Percentiles rank a stretch among this genome's conserved stretches.
These are phyloP conservation scores for Heliocidaris tuberculata DNA, from an alignment of 35 echinoderm and acorn worm species.

Conservation along the genomic window DNA sequence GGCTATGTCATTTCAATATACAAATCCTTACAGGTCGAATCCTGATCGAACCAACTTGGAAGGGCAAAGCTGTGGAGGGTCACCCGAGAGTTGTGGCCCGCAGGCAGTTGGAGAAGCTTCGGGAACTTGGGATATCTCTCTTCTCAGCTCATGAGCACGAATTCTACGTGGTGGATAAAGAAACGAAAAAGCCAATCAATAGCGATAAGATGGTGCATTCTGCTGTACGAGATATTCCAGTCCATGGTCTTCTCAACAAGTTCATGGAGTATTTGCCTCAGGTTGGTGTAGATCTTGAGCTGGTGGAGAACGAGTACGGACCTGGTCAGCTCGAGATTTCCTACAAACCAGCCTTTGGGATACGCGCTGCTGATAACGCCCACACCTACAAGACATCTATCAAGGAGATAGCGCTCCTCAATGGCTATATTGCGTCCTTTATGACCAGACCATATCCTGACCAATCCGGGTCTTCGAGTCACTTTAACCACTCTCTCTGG, in stretches of 20 bases:
- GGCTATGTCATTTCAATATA: too few species aligned
- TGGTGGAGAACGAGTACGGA: slow-evolving; percentile 43
- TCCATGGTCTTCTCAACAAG: background rate
- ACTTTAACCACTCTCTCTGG: slow-evolving; percentile 64
- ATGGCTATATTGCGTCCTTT: slow-evolving; percentile 51
- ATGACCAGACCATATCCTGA: slow-evolving; percentile 54
- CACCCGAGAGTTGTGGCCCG: slow-evolving; percentile 38
- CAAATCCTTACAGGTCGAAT: slow-evolving; percentile 35
- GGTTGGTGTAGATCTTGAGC: slow-evolving; percentile 55
- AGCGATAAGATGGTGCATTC: background rate
- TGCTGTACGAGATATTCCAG: background rate
- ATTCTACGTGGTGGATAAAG: slow-evolving; percentile 34
- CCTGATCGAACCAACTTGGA: slow-evolving; percentile 44
- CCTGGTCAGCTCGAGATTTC: slow-evolving; percentile 61
- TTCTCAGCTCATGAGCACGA: slow-evolving; percentile 47
- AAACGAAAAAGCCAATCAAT: background rate
- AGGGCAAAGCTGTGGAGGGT: background rate
- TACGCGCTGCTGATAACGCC: slow-evolving; percentile 56
- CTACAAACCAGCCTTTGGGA: slow-evolving; percentile 57
- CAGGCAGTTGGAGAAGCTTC: slow-evolving; percentile 25
- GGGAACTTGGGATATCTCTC: slow-evolving; percentile 36
- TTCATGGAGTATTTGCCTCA: slow-evolving; percentile 13
- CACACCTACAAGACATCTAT: slow-evolving; percentile 55
- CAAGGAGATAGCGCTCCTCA: slow-evolving; percentile 52
- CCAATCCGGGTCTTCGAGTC: slow-evolving; percentile 23